Evolutionary conservation across 2,888 invertebrate genomes (phyloP).

Genomic region (Plagodis pulveraria): DNA sequence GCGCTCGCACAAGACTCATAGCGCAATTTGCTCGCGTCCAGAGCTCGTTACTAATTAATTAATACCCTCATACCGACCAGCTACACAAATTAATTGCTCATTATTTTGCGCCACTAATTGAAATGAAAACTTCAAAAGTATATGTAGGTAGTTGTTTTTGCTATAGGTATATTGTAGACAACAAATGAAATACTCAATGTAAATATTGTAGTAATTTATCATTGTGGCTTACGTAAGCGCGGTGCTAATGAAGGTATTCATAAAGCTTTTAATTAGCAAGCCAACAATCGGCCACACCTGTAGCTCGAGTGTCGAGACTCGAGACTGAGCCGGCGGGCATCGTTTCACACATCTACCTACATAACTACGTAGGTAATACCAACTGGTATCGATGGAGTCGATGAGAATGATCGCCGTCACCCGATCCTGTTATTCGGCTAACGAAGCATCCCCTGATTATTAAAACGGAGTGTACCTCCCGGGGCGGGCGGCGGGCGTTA

Average conservation of each 20-base stretch:
- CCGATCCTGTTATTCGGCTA: slow-evolving; percentile 81
- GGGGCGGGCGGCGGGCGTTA: slow-evolving; percentile 80
- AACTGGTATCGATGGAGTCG: slow-evolving; percentile 33
- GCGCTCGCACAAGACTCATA: slow-evolving; percentile 50
- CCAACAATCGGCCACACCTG: slow-evolving; percentile 46
- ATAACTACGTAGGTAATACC: neutral
- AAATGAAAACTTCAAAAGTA: slow-evolving; percentile 26
- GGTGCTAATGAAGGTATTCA: slow-evolving; percentile 36
- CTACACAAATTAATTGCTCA: slow-evolving; percentile 49
- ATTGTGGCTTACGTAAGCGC: slow-evolving; percentile 24
- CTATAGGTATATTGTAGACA: slow-evolving; percentile 3
- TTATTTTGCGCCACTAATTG: slow-evolving; percentile 36
- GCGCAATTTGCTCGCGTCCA: slow-evolving; percentile 55
- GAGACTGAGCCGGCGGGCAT: neutral
- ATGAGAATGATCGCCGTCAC: slow-evolving; percentile 55
- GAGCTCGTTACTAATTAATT: slow-evolving; percentile 55
- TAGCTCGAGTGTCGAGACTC: slow-evolving; percentile 28
- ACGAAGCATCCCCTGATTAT: slow-evolving; percentile 84
- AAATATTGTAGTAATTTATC: slow-evolving; percentile 26
- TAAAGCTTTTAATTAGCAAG: slow-evolving; percentile 40
- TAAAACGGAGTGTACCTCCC: slow-evolving; percentile 81
- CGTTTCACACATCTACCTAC: neutral
- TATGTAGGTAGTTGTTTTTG: slow-evolving; percentile 2
- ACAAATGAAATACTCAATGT: slow-evolving; percentile 10
- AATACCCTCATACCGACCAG: slow-evolving; percentile 49